A percentile compares a stretch with the other conserved stretches of the same genome.
phyloP scores from a whole-genome alignment of 2,113 vertebrate species.

The Diadophis punctatus region DNA sequence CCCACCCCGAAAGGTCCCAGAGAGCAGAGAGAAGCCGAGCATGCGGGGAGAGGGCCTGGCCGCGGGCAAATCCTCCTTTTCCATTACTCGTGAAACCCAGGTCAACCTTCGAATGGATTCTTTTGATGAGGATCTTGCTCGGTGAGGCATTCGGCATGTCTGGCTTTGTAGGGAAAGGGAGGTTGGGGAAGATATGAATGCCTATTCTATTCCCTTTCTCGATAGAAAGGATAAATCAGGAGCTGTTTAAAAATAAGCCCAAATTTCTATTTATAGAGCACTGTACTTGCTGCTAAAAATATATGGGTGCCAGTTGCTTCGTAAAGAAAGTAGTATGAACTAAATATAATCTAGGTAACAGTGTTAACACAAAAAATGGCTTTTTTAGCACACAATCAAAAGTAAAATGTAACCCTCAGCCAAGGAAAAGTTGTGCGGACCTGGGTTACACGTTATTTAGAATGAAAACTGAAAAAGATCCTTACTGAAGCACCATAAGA shows the following conservation, averaged over 20 bases:
- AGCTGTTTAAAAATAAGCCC: neutral
- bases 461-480: neutral
- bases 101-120: conserved; percentile 88
- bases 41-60: conserved; percentile 74
- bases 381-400: neutral
- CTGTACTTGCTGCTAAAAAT: neutral
- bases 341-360: neutral
- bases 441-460: neutral
- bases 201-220: neutral
- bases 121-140: conserved; percentile 82
- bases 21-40: conserved; percentile 77
- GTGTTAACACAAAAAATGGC: neutral
- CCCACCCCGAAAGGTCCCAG: conserved; percentile 70
- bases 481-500: neutral
- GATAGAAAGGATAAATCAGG: neutral
- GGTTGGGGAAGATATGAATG: neutral
- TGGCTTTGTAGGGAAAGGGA: neutral
- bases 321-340: neutral
- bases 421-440: neutral
- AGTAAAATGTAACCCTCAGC: neutral
- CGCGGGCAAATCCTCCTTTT: conserved; percentile 74
- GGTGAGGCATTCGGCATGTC: conserved; percentile 68
- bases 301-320: neutral
- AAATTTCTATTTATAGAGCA: neutral
- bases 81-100: conserved; percentile 83